These are phyloP conservation scores for Eupsilia transversa DNA, from an alignment of 2,888 invertebrate species.

Conservation along the genomic window DNA sequence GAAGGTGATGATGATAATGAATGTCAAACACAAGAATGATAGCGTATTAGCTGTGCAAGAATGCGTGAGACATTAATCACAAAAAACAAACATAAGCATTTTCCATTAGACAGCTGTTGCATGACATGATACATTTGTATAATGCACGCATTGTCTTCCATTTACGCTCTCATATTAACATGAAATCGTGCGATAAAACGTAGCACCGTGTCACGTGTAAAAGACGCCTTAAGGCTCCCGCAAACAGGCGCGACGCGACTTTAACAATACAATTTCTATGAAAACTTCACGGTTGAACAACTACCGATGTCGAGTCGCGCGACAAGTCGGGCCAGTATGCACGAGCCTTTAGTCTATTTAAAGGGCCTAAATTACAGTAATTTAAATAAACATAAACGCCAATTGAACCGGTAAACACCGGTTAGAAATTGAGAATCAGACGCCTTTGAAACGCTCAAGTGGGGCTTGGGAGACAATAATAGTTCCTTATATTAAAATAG, in stretches of 20 bases:
- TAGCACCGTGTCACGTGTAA: neutral
- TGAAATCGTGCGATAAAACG: slow-evolving; percentile 4
- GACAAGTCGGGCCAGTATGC: too few species aligned
- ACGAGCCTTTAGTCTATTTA: too few species aligned
- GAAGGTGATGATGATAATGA: too few species aligned
- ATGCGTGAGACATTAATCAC: slow-evolving; percentile 27
- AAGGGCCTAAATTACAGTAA: slow-evolving; percentile 20
- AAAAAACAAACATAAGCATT: slow-evolving; percentile 31
- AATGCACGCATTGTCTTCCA: slow-evolving; percentile 27
- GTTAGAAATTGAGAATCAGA: slow-evolving; percentile 43
- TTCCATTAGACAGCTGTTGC: slow-evolving; percentile 29
- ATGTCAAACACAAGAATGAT: slow-evolving; percentile 7
- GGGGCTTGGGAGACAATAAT: slow-evolving; percentile 38
- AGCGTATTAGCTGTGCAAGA: slow-evolving; percentile 1
- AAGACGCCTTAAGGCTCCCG: neutral
- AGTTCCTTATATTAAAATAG: slow-evolving; percentile 62
- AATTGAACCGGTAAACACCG: slow-evolving; percentile 32
- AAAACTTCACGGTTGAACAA: too few species aligned
- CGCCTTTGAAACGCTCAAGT: slow-evolving; percentile 40
- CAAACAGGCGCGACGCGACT: too few species aligned
- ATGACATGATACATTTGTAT: slow-evolving; percentile 40
- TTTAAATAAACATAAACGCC: slow-evolving; percentile 34
- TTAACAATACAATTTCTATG: too few species aligned
- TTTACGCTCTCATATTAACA: slow-evolving; percentile 27
- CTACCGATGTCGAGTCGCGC: too few species aligned